A percentile compares a stretch with the other conserved stretches of the same genome.
Conservation (phyloP, 2,888 invertebrate species). For the Amiota mariae region DNA sequence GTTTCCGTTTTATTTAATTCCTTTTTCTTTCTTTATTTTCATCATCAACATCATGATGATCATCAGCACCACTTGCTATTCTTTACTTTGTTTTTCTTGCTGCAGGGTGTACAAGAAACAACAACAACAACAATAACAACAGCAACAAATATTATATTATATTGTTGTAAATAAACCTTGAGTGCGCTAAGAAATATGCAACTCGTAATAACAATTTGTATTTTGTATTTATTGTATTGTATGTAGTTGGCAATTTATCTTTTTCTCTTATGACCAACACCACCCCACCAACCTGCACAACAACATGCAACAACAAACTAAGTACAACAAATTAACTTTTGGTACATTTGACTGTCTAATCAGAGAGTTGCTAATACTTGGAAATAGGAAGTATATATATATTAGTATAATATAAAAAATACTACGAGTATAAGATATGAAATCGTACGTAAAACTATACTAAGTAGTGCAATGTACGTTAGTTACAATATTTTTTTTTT, state of each 20-base stretch:
- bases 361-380: not conserved
- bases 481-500: no score
- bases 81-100: constrained; percentile 40
- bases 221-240: constrained; percentile 37
- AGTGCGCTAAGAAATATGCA: constrained; percentile 22
- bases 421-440: no score
- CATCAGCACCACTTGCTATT: not conserved
- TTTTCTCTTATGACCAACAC: not conserved
- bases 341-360: no score
- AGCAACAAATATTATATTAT: no score
- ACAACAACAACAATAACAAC: not conserved
- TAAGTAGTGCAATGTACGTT: no score
- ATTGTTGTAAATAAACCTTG: constrained; percentile 28
- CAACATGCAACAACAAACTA: no score
- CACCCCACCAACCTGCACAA: no score
- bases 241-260: constrained; percentile 63
- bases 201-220: constrained; percentile 44
- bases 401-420: no score
- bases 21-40: constrained; percentile 7
- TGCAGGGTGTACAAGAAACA: constrained; percentile 61
- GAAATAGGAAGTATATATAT: constrained; percentile 39
- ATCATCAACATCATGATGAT: no score
- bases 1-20: constrained; percentile 56
- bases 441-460: no score
- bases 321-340: no score